Percentiles rank a stretch among this genome's conserved stretches.
Evolutionary conservation across 1,140 invertebrate genomes (phyloP).

Genomic region (Drosophila lacertosa): DNA sequence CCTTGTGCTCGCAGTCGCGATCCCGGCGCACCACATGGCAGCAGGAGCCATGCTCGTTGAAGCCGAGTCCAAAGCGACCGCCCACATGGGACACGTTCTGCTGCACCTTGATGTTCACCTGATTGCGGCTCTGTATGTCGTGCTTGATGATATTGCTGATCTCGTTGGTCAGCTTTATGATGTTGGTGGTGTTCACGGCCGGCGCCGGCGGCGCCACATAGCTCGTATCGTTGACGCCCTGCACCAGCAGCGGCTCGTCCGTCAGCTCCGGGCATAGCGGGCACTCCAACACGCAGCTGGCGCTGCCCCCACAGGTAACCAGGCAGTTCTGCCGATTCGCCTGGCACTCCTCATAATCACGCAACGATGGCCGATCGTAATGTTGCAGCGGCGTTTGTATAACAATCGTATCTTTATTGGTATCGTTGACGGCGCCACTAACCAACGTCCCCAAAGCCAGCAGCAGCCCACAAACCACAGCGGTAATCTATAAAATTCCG

Average conservation of each 20-base stretch:
- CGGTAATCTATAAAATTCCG: not conserved
- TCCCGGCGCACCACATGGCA: conserved; percentile 58
- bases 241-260: conserved; percentile 65
- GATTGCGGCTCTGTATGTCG: conserved; percentile 53
- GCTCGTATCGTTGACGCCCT: conserved; percentile 72
- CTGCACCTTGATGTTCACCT: conserved; percentile 58
- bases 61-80: conserved; percentile 72
- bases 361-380: conserved; percentile 67
- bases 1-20: conserved; percentile 43
- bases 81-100: conserved; percentile 72
- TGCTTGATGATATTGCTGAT: conserved; percentile 71
- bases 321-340: conserved; percentile 54
- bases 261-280: conserved; percentile 65
- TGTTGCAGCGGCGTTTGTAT: conserved; percentile 66
- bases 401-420: conserved; percentile 54
- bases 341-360: conserved; percentile 68
- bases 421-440: not conserved
- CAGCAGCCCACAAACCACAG: conserved; percentile 26
- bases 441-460: not conserved
- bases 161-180: conserved; percentile 71
- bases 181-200: conserved; percentile 68
- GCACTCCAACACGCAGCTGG: conserved; percentile 47
- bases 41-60: conserved; percentile 67
- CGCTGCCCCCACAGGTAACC: conserved; percentile 19
- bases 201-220: conserved; percentile 27